A percentile compares a stretch with the other conserved stretches of the same genome.
Evolutionary conservation across 2,113 vertebrate genomes (phyloP).

Genomic region (Calonectris borealis): DNA sequence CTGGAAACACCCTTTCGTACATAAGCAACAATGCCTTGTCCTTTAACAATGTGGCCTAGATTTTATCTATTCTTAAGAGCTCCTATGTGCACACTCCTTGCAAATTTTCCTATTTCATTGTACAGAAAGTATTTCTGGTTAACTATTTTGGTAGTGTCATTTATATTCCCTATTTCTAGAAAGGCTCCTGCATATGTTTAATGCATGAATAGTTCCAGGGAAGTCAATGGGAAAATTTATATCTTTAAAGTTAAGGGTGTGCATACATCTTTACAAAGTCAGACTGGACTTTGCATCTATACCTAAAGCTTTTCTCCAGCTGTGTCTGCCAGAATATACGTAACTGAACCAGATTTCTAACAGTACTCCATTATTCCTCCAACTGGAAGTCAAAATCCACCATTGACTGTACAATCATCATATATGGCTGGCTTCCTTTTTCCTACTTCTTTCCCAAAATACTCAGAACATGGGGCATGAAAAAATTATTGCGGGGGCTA

Average conservation of each 20-base stretch:
- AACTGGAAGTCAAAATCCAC: not conserved
- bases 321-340: not conserved
- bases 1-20: not conserved
- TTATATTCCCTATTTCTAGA: constrained; percentile 52
- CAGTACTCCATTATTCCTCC: not conserved
- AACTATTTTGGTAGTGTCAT: constrained; percentile 48
- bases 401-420: not conserved
- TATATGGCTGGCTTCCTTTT: not conserved
- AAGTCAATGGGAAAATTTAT: not conserved
- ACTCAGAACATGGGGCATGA: not conserved
- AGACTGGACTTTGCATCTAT: not conserved
- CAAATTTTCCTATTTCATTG: not conserved
- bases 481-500: not conserved
- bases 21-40: not conserved
- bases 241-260: constrained; percentile 30
- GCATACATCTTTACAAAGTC: constrained; percentile 7
- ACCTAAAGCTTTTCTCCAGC: constrained; percentile 17
- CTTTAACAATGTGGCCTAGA: not conserved
- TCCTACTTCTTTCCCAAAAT: not conserved
- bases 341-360: not conserved
- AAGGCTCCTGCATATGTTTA: constrained; percentile 32
- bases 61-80: not conserved
- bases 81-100: not conserved
- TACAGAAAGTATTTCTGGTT: constrained; percentile 39
- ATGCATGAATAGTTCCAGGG: constrained; percentile 24